phyloP scores from a whole-genome alignment of 2,797 vertebrate species.

The Betta splendens region DNA sequence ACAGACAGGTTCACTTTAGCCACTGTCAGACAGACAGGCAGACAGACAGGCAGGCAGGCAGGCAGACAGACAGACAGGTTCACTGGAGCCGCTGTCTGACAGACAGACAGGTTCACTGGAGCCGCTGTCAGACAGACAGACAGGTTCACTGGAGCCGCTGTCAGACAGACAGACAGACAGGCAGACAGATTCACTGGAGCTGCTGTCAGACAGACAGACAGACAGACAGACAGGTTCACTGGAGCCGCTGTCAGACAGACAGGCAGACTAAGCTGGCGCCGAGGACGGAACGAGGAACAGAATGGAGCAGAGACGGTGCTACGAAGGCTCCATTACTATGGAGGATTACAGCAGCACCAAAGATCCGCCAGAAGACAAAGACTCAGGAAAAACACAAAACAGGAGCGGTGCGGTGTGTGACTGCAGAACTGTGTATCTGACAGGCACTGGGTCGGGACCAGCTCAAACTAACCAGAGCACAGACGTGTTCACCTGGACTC shows the following conservation, averaged over 20 bases:
- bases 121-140: too few relatives aligned
- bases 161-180: slow-evolving; percentile 12
- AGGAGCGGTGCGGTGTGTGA: slow-evolving; percentile 52
- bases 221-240: too few relatives aligned
- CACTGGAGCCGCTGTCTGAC: slow-evolving; percentile 45
- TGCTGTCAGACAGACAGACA: too few relatives aligned
- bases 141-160: too few relatives aligned
- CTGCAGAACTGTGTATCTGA: too few relatives aligned
- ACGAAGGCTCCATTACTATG: slow-evolving; percentile 47
- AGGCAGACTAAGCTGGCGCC: slow-evolving; percentile 20
- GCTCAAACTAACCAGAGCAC: slow-evolving; percentile 1
- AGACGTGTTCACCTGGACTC: slow-evolving; percentile 9
- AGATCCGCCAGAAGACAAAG: slow-evolving; percentile 50
- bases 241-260: too few relatives aligned
- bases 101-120: too few relatives aligned
- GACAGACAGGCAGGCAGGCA: slow-evolving; percentile 6
- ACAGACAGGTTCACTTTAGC: too few relatives aligned
- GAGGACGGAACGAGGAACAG: too few relatives aligned
- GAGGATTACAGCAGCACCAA: slow-evolving; percentile 55
- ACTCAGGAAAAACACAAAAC: slow-evolving; percentile 54
- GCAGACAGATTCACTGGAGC: slow-evolving; percentile 55
- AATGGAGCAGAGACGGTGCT: too few relatives aligned
- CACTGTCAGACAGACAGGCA: too few relatives aligned
- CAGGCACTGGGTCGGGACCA: slow-evolving; percentile 3
- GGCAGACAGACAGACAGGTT: slow-evolving; percentile 51